phyloP scores from a whole-genome alignment of 2,888 invertebrate species.

The Agrochola circellaris region DNA sequence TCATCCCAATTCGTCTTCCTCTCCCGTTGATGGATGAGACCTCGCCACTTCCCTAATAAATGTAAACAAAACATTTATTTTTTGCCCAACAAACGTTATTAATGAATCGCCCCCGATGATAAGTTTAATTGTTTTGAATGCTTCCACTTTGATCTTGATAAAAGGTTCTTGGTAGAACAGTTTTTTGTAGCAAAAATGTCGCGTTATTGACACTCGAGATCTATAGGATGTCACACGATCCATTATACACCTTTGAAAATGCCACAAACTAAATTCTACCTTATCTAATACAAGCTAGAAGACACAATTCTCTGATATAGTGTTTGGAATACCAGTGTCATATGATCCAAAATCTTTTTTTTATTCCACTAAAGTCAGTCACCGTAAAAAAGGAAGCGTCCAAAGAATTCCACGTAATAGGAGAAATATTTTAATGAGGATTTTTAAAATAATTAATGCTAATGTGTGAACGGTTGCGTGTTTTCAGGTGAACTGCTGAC shows the following conservation, averaged over 20 bases:
- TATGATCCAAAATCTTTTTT: constrained; percentile 68
- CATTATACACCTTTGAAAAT: constrained; percentile 56
- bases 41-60: constrained; percentile 88
- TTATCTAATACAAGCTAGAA: constrained; percentile 18
- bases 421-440: constrained; percentile 87
- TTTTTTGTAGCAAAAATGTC: constrained; percentile 74
- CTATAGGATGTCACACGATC: constrained; percentile 63
- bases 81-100: constrained; percentile 82
- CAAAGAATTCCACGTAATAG: constrained; percentile 82
- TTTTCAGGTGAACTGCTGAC: constrained; percentile 75
- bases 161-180: constrained; percentile 71
- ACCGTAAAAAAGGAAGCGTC: constrained; percentile 77
- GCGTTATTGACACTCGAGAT: constrained; percentile 74
- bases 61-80: constrained; percentile 89
- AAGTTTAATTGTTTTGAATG: constrained; percentile 86
- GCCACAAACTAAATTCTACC: constrained; percentile 18
- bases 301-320: constrained; percentile 6
- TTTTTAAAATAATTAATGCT: constrained; percentile 78
- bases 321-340: constrained; percentile 55
- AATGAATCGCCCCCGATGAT: constrained; percentile 83
- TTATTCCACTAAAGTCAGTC: constrained; percentile 74
- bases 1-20: constrained; percentile 84
- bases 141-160: constrained; percentile 78
- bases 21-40: constrained; percentile 86
- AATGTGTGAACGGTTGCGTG: constrained; percentile 79